Conservation (phyloP, 2,113 vertebrate species). For the Anolis carolinensis region DNA sequence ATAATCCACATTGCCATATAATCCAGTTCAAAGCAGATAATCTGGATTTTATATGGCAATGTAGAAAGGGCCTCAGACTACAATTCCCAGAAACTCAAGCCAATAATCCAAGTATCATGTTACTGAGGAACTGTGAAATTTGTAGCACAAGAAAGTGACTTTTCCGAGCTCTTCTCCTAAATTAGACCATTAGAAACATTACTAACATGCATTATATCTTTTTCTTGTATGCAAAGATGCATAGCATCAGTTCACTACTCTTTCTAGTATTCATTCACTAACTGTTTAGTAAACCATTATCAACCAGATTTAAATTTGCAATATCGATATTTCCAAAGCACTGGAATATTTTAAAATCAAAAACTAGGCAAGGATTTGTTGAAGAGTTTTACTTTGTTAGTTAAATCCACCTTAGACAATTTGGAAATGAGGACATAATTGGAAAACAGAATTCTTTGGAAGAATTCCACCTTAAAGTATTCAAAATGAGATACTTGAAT, state of each 20-base stretch:
- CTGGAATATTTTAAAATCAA: background rate
- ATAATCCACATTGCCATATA: too few species aligned
- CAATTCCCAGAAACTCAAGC: too few species aligned
- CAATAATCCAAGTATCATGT: too few species aligned
- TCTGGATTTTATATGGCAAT: too few species aligned
- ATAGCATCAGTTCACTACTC: background rate
- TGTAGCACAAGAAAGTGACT: too few species aligned
- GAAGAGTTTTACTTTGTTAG: background rate
- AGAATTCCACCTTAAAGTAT: background rate
- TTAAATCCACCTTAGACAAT: background rate
- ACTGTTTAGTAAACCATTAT: background rate
- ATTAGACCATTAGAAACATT: background rate
- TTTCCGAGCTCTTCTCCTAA: background rate
- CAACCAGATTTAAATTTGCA: background rate
- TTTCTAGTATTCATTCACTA: background rate
- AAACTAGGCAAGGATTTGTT: background rate
- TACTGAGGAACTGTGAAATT: too few species aligned
- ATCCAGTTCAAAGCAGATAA: too few species aligned
- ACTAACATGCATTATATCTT: background rate
- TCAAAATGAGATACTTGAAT: background rate
- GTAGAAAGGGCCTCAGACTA: too few species aligned
- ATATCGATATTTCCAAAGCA: background rate
- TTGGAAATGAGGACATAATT: background rate
- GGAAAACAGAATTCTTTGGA: background rate
- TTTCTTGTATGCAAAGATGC: background rate